phyloP scores from a whole-genome alignment of 2,113 vertebrate genomes.

The Aegotheles bennettii region DNA sequence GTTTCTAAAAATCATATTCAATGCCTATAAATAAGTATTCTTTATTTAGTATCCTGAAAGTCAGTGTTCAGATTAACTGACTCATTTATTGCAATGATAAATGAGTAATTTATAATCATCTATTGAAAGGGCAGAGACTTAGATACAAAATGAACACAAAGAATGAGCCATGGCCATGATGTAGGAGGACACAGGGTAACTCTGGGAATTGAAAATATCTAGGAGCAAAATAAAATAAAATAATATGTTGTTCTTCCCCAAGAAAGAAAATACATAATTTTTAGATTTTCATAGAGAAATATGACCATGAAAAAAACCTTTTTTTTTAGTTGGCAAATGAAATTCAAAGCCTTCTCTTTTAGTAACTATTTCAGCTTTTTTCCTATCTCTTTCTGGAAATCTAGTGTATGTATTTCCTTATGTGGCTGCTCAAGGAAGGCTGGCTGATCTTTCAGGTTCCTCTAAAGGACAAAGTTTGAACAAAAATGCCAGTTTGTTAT shows the following conservation, averaged over 20 bases:
- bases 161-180: background rate
- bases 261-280: accelerated
- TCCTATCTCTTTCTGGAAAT: background rate
- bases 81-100: background rate
- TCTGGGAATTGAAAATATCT: background rate
- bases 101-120: background rate
- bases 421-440: background rate
- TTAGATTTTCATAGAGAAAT: background rate
- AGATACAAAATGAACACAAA: background rate
- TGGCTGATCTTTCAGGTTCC: background rate
- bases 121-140: background rate
- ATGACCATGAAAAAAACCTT: background rate
- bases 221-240: background rate
- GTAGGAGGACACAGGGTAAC: background rate
- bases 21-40: background rate
- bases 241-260: background rate
- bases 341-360: background rate
- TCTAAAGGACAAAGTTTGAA: background rate
- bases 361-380: background rate
- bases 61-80: background rate
- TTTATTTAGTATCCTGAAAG: background rate
- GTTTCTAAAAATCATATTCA: background rate
- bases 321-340: background rate
- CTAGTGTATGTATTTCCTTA: background rate
- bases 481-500: background rate